Evolutionary conservation across 1,140 invertebrate species (phyloP), one percentile per base, ranked within the genome.

Genomic region (Pentalonia nigronervosa): DNA sequence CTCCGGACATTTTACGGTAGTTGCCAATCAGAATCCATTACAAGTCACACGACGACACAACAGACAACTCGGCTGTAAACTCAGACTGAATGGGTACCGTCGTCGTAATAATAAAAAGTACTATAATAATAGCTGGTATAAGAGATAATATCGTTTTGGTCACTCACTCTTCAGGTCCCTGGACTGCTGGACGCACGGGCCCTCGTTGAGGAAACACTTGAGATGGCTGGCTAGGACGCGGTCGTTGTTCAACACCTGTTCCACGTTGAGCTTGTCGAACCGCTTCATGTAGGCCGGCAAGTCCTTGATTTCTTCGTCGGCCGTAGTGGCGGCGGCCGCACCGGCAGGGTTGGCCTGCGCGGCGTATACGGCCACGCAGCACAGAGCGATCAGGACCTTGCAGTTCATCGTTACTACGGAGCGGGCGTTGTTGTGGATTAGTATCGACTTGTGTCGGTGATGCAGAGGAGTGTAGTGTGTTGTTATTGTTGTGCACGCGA

Each of bases 221-320:
- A 96, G 95, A 94, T 96, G 96, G 94, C 95, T 95, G 91, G 95
- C 95, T 41, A 96, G 94, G 47, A 96, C 94, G 93, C 96, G 94
- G 11, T 96, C 95, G 94, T 95, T 96, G n/a, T 94, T 94, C 81
- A 96, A 95, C n/a, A 96, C 95, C 47, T 94, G 56, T 48, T 96
- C 95, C 21, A 96, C 94, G 94, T 96, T 95, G 76, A 96, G 94
- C 94, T 96, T 95, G 94, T 96, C 96, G 94, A 96, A 96, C 94
- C 96, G 96, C 17, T 95, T 96, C 7, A 96, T 95, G 94, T 96
- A 96, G 94, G 92, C 36, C 25, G 50, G n/a, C 25, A 94, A n/a
- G 17, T 60, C 81, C 67, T 94, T 93, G 50, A 89, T 93, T 6
- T 92, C 94, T 50, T 90, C 94, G 88, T 89, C 94, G 30, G 48